phyloP scores from a whole-genome alignment of 2,113 vertebrate species.

The Conger conger region DNA sequence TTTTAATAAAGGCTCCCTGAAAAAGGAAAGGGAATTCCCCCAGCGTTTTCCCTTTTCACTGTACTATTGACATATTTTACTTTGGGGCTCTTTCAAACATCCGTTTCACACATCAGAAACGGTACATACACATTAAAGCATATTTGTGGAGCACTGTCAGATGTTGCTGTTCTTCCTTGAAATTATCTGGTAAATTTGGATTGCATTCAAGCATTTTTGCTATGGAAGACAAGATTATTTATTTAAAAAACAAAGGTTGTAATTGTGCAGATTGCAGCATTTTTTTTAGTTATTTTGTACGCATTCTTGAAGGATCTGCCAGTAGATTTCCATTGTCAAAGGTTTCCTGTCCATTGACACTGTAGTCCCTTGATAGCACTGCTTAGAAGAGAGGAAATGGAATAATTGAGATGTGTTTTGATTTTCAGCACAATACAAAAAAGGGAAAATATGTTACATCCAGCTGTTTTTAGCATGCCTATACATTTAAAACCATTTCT shows the following conservation, averaged over 20 bases:
- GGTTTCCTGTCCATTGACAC: slow-evolving; percentile 49
- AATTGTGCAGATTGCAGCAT: not conserved
- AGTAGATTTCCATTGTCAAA: slow-evolving; percentile 42
- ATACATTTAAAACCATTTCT: slow-evolving; percentile 25
- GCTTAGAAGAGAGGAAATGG: slow-evolving; percentile 44
- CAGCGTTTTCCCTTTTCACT: not conserved
- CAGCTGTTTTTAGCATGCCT: slow-evolving; percentile 39
- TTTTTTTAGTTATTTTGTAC: not conserved
- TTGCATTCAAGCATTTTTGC: slow-evolving; percentile 15
- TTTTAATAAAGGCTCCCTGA: not conserved
- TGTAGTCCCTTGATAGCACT: slow-evolving; percentile 11
- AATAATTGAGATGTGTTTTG: slow-evolving; percentile 33
- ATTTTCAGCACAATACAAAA: slow-evolving; percentile 25
- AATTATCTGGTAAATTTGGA: not conserved
- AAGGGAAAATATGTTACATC: slow-evolving; percentile 3
- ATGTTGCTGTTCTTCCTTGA: not conserved
- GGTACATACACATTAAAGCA: slow-evolving; percentile 23
- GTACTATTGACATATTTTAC: not conserved
- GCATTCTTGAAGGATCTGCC: not conserved
- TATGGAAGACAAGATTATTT: not conserved
- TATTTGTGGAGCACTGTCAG: slow-evolving; percentile 17
- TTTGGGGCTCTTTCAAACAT: not conserved
- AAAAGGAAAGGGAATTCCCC: not conserved
- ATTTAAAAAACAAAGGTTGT: not conserved
- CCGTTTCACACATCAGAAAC: not conserved